A percentile compares a stretch with the other conserved stretches of the same genome.
phyloP scores from a whole-genome alignment of 2,888 invertebrate species.

The Odontothrips loti region DNA sequence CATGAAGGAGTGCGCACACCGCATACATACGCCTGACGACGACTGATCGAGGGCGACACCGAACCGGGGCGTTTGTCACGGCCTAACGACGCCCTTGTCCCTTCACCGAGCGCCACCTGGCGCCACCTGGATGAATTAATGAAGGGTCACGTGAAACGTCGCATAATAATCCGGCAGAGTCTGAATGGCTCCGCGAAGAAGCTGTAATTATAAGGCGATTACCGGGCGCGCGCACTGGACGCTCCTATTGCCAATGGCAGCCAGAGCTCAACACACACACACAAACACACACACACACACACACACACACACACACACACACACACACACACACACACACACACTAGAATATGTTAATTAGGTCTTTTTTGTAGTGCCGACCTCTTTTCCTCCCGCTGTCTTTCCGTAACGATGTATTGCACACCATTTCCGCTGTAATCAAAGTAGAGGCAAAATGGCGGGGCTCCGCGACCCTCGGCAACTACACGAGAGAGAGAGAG shows the following conservation, averaged over 20 bases:
- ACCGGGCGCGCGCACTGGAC: neutral
- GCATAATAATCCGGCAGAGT: neutral
- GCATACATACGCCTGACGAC: too few species aligned
- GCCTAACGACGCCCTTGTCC: too few species aligned
- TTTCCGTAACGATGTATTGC: slow-evolving; percentile 5
- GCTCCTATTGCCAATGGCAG: neutral
- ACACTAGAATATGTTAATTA: neutral
- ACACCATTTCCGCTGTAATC: slow-evolving; percentile 3
- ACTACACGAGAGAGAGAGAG: too few species aligned
- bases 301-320: too few species aligned
- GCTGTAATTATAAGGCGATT: slow-evolving; percentile 22
- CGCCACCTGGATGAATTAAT: neutral
- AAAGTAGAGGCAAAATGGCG: neutral
- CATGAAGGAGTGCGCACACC: too few species aligned
- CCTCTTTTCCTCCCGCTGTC: neutral
- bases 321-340: too few species aligned
- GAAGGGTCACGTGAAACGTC: neutral
- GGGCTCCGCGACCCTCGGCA: neutral
- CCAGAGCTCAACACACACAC: neutral
- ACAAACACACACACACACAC: too few species aligned
- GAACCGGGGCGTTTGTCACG: too few species aligned
- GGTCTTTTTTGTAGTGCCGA: neutral
- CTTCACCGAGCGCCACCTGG: too few species aligned
- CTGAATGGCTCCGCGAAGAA: neutral
- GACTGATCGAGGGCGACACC: too few species aligned